These are phyloP conservation scores for Calephelis virginiensis DNA, from an alignment of 1,140 invertebrate species.

Conservation along the genomic window DNA sequence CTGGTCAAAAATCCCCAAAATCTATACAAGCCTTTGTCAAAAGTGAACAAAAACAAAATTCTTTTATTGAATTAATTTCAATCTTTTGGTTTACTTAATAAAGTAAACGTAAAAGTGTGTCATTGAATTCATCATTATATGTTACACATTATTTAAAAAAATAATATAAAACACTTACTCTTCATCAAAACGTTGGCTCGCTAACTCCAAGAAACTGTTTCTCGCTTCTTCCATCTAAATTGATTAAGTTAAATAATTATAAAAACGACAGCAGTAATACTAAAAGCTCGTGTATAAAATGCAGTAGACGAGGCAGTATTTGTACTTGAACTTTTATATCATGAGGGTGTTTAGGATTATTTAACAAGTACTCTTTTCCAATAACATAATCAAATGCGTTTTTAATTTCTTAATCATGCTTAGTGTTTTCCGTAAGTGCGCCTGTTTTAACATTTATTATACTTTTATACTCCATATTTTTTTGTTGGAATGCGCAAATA, in stretches of 20 bases:
- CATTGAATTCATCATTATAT: background rate
- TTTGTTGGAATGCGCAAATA: background rate
- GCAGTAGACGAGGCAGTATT: too few relatives aligned
- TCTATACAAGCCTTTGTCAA: too few relatives aligned
- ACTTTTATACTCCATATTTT: background rate
- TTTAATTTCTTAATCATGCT: background rate
- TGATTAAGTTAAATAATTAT: background rate
- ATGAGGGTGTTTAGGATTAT: too few relatives aligned
- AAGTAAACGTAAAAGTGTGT: too few relatives aligned
- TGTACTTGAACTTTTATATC: too few relatives aligned
- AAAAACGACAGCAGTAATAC: background rate
- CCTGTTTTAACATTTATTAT: background rate
- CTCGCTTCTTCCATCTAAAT: slow-evolving; percentile 35
- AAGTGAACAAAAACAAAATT: too few relatives aligned
- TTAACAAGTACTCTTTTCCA: too few relatives aligned
- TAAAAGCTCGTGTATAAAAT: background rate
- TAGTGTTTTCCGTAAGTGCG: background rate
- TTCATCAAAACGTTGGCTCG: slow-evolving; percentile 40
- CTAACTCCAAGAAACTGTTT: slow-evolving; percentile 47
- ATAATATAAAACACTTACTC: slow-evolving; percentile 36
- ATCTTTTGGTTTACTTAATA: too few relatives aligned
- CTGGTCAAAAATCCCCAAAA: too few relatives aligned
- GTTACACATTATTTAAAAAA: too few relatives aligned
- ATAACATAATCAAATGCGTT: too few relatives aligned
- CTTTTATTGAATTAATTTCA: too few relatives aligned